These are phyloP conservation scores for Plagodis pulveraria DNA, from an alignment of 2,888 invertebrate genomes.

Conservation along the genomic window DNA sequence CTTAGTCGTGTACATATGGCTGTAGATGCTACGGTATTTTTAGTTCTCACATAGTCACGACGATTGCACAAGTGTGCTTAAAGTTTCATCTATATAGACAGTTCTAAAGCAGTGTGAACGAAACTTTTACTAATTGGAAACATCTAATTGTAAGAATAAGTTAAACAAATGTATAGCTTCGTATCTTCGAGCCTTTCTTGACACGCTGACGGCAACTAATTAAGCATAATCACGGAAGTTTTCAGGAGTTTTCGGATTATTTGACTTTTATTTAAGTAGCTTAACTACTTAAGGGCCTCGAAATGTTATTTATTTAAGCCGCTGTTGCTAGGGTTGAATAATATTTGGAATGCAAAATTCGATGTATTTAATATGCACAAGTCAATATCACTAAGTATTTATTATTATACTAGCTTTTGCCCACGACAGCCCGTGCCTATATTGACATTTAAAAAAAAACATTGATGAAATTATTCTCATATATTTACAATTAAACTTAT, in stretches of 20 bases:
- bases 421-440: no score
- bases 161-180: constrained; percentile 40
- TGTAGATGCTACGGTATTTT: no score
- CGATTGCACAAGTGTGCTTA: not conserved
- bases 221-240: constrained; percentile 29
- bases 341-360: no score
- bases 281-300: constrained; percentile 3
- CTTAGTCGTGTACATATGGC: no score
- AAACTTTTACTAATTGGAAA: constrained; percentile 51
- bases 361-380: no score
- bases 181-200: constrained; percentile 32
- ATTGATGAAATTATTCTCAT: no score
- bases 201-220: constrained; percentile 31
- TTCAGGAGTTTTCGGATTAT: constrained; percentile 15
- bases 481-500: no score
- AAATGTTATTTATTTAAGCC: not conserved
- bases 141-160: constrained; percentile 50
- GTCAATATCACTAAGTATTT: no score
- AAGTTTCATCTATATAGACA: constrained; percentile 29
- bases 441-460: no score
- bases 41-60: no score
- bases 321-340: no score
- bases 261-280: constrained; percentile 17
- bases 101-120: constrained; percentile 40
- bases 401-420: no score